Conservation (phyloP, 2,797 vertebrate species). For the Ambastaia sidthimunki region DNA sequence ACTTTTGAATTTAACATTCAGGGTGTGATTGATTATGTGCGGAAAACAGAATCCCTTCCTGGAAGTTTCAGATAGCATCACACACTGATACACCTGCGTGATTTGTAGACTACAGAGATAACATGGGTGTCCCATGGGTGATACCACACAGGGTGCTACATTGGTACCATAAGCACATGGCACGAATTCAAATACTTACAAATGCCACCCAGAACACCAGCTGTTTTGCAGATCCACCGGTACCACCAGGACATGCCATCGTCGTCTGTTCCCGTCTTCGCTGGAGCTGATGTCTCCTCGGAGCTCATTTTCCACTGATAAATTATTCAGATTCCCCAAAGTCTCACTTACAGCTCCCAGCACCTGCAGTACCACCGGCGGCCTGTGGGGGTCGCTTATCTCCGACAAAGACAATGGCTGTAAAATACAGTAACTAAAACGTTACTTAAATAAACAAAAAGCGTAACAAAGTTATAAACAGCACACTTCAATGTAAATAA, state of each 20-base stretch:
- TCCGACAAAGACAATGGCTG: constrained; percentile 29
- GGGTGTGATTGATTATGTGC: constrained; percentile 13
- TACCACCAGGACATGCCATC: constrained; percentile 99
- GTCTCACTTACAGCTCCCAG: constrained; percentile 50
- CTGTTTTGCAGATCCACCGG: constrained; percentile 92
- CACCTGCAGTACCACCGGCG: constrained; percentile 38
- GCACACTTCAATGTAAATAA: not conserved
- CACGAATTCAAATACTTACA: constrained; percentile 82
- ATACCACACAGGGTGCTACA: not conserved
- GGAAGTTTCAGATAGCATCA: constrained; percentile 12
- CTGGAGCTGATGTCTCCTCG: constrained; percentile 69
- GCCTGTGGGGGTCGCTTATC: constrained; percentile 25
- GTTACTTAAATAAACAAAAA: constrained; percentile 26
- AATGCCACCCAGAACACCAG: constrained; percentile 88
- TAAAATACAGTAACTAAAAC: constrained; percentile 5
- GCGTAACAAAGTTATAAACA: constrained; percentile 24
- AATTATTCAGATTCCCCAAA: constrained; percentile 60
- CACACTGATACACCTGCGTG: not conserved
- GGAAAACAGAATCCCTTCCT: not conserved
- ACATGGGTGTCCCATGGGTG: not conserved
- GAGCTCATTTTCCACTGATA: constrained; percentile 72
- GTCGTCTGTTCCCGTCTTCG: constrained; percentile 69
- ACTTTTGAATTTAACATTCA: not conserved
- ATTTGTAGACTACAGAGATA: too few relatives aligned
- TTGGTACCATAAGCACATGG: not conserved